Base-by-base conservation (phyloP, 2,113 vertebrate species). In the Dinomys branickii region DNA sequence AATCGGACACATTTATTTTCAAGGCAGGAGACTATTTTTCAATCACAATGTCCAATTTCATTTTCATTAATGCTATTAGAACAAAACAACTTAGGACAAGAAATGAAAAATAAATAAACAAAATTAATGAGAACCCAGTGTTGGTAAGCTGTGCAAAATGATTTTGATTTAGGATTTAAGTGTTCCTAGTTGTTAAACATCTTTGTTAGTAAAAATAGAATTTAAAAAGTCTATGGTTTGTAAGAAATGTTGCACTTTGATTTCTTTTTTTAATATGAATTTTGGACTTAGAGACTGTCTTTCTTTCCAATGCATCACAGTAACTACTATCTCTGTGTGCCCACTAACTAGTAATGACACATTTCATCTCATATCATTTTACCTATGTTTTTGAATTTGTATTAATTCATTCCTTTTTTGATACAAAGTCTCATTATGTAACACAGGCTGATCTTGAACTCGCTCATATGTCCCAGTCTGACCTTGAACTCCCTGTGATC, bases 51-150 rank as follows among this genome's bases (percentile, higher is more conserved):
- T 97, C 92, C 94, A 97, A 98, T 98, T 98, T 98, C 52, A 85
- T 97, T 98, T 98, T 97, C 95, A 98, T 98, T 98, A 98, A 96
- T 96, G 94, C 75, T 96, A 97, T 98, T 98, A 98, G 88, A 94
- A 86, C 12, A 96, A 63, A 97, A 97, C 50, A 96, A 94, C 96
- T 98, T 94, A 96, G 92, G 93, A 84, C 3, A 97, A 97, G 85
- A 96, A 98, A 97, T 71, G 88, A 52, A 69, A 98, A 95, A 87
- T 88, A 97, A 98, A 96, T 97, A 97, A 98, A 97, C 85, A n/a
- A 96, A 93, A 96, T 96, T 94, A 97, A 94, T 14, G 94, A 63
- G 89, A 97, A 81, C 69, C 82, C 44, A 84, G 41, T 52, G 61
- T 85, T 96, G 59, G 82, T 97, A 65, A 92, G 1, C 11, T 94